Evolutionary conservation across 1,140 invertebrate species (phyloP).

Genomic region (Drosophila gunungcola): DNA sequence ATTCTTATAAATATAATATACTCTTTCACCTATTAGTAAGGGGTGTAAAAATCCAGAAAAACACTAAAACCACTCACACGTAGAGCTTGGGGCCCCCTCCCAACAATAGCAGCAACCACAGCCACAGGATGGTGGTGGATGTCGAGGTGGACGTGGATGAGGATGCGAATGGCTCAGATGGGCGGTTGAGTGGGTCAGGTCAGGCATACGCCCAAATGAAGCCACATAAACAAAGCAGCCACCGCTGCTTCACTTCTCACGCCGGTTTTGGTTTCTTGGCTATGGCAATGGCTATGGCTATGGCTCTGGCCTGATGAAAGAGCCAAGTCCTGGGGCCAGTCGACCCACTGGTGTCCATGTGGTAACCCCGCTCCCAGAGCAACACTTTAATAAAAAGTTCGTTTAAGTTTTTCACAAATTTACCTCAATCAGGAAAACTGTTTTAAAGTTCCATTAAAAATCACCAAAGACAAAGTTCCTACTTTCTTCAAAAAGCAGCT

Average conservation of each 20-base stretch:
- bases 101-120: conserved; percentile 47
- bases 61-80: conserved; percentile 80
- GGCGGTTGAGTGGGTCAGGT: conserved; percentile 40
- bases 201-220: conserved; percentile 64
- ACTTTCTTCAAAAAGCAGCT: too few species aligned
- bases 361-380: conserved; percentile 8
- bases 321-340: conserved; percentile 44
- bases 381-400: conserved; percentile 2
- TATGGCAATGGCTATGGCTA: neutral
- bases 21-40: too few species aligned
- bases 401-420: too few species aligned
- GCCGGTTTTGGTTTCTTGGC: conserved; percentile 6
- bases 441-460: too few species aligned
- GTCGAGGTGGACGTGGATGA: neutral
- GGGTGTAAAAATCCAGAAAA: conserved; percentile 72
- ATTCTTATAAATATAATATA: neutral
- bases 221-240: conserved; percentile 77
- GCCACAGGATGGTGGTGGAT: conserved; percentile 15
- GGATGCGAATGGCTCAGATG: neutral
- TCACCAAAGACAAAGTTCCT: too few species aligned
- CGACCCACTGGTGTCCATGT: conserved; percentile 45
- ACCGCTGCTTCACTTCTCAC: neutral
- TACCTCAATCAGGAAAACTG: too few species aligned
- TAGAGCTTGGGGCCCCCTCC: conserved; percentile 64
- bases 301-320: conserved; percentile 39